Conservation (phyloP, 1,140 invertebrate species). For the Aphidius ervi region DNA sequence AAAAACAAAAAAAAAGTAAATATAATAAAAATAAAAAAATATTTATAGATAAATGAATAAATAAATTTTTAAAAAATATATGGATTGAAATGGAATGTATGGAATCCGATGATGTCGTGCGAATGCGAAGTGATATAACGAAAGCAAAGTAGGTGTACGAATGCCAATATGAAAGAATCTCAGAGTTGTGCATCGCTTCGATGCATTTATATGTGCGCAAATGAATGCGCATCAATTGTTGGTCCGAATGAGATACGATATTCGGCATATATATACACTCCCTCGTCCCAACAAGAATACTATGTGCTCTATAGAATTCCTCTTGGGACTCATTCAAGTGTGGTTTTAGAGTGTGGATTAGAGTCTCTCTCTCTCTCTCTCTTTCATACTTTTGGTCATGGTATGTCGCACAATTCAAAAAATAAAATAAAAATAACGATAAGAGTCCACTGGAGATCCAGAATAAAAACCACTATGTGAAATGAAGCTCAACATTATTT, state of each 20-base stretch:
- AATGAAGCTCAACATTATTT: neutral
- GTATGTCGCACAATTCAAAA: too few relatives aligned
- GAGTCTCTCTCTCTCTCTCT: too few relatives aligned
- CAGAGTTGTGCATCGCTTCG: constrained; percentile 5
- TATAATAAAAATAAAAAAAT: neutral
- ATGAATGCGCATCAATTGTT: constrained; percentile 9
- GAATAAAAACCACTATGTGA: neutral
- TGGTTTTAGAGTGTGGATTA: neutral
- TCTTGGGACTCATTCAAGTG: constrained; percentile 10
- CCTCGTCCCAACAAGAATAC: neutral
- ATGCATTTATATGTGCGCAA: constrained; percentile 14
- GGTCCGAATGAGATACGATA: constrained; percentile 3
- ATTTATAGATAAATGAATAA: too few relatives aligned
- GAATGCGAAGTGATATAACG: constrained; percentile 6
- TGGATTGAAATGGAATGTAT: too few relatives aligned
- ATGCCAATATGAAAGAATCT: neutral
- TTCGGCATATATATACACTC: constrained; percentile 6
- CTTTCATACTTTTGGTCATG: too few relatives aligned
- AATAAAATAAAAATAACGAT: too few relatives aligned
- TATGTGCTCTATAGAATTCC: neutral
- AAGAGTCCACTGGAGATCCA: too few relatives aligned
- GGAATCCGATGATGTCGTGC: neutral
- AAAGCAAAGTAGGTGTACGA: neutral
- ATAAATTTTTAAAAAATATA: too few relatives aligned
- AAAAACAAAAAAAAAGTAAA: neutral